Percentiles rank a stretch among this genome's conserved stretches.
phyloP scores from a whole-genome alignment of 2,113 vertebrate genomes.

The Barbus barbus region DNA sequence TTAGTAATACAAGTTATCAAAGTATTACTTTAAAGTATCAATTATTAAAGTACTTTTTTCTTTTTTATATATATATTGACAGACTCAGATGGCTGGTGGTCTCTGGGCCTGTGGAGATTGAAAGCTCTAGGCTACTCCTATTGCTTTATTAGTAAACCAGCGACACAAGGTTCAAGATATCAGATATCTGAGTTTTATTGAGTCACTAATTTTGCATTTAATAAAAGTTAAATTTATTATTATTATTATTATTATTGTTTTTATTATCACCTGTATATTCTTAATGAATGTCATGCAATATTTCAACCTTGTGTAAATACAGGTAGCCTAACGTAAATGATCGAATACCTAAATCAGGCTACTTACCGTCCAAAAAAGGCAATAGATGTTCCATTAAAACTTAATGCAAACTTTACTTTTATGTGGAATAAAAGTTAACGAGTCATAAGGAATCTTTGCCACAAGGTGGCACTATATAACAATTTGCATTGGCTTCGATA shows the following conservation, averaged over 20 bases:
- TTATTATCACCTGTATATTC: background rate
- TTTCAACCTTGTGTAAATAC: background rate
- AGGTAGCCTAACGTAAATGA: background rate
- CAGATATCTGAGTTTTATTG: background rate
- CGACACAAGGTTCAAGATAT: background rate
- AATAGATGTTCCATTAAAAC: background rate
- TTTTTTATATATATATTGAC: too few species aligned
- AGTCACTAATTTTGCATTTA: background rate
- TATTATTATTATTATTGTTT: background rate
- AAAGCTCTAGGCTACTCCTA: too few species aligned
- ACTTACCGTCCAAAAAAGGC: background rate
- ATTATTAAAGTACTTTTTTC: background rate
- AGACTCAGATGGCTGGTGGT: background rate
- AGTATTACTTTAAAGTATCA: background rate
- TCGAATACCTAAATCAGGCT: too few species aligned
- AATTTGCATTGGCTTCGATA: background rate
- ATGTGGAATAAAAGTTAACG: background rate
- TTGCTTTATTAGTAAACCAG: background rate
- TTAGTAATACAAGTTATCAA: background rate
- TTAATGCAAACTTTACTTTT: too few species aligned
- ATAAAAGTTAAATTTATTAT: background rate
- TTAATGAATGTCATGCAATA: background rate
- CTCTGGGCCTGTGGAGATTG: background rate
- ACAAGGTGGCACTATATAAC: constrained; percentile 24
- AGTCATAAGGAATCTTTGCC: background rate